Percentiles rank a stretch among this genome's conserved stretches.
phyloP scores from a whole-genome alignment of 1,140 invertebrate genomes.

The Drepana arcuata region DNA sequence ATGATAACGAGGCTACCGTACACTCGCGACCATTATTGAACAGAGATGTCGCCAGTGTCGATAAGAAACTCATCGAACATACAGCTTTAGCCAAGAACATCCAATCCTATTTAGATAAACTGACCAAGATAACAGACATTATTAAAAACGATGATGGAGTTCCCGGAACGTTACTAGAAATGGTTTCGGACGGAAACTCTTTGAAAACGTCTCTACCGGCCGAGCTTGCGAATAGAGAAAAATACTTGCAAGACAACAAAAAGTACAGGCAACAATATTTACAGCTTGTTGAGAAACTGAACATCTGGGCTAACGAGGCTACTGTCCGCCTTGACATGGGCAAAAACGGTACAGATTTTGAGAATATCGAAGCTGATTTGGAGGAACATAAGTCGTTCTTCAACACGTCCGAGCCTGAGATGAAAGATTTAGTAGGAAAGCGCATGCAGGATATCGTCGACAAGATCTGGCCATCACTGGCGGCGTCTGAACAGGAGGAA shows the following conservation, averaged over 20 bases:
- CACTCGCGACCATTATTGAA: slow-evolving; percentile 87
- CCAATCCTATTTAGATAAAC: slow-evolving; percentile 79
- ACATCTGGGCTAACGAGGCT: slow-evolving; percentile 89
- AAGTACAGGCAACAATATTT: slow-evolving; percentile 83
- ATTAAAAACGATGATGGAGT: slow-evolving; percentile 82
- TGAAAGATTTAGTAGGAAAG: slow-evolving; percentile 85
- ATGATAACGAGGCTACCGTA: slow-evolving; percentile 86
- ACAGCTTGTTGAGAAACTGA: slow-evolving; percentile 82
- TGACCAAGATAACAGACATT: slow-evolving; percentile 78
- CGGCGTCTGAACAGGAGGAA: slow-evolving; percentile 84
- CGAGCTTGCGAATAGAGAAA: slow-evolving; percentile 84
- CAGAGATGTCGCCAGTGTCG: slow-evolving; percentile 84
- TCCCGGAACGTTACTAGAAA: slow-evolving; percentile 84
- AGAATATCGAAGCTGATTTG: slow-evolving; percentile 85
- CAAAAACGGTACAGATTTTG: slow-evolving; percentile 89
- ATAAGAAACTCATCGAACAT: slow-evolving; percentile 87
- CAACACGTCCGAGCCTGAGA: slow-evolving; percentile 79
- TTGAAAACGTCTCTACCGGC: slow-evolving; percentile 83
- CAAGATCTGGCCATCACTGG: slow-evolving; percentile 89
- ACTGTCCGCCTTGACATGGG: slow-evolving; percentile 82
- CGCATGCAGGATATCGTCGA: slow-evolving; percentile 87
- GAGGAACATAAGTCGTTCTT: slow-evolving; percentile 91
- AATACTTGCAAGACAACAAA: slow-evolving; percentile 86
- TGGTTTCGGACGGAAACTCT: slow-evolving; percentile 86
- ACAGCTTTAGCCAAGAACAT: slow-evolving; percentile 79